phyloP scores from a whole-genome alignment of 2,797 vertebrate genomes.

The Mus spretus region DNA sequence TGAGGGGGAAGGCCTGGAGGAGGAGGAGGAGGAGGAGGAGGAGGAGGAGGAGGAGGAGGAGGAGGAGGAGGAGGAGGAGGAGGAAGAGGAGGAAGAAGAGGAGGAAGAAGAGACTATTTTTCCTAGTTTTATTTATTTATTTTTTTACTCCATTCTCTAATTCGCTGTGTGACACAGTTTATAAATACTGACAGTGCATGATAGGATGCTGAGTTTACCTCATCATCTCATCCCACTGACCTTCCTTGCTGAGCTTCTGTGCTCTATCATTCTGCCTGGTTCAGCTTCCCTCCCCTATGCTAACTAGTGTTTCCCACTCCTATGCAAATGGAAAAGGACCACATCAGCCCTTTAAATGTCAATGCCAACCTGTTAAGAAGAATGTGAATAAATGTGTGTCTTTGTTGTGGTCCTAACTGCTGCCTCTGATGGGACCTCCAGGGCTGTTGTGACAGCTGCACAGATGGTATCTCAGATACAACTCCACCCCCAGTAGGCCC shows the following conservation, averaged over 20 bases:
- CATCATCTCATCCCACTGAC: neutral
- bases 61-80: rapidly evolving
- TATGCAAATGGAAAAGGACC: neutral
- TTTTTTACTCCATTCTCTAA: neutral
- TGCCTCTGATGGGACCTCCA: neutral
- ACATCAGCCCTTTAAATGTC: slow-evolving; percentile 46
- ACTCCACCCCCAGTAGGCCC: neutral
- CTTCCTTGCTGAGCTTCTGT: rapidly evolving
- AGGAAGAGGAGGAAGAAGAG: neutral
- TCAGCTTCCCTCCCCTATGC: neutral
- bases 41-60: neutral
- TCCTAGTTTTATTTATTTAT: neutral
- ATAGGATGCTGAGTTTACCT: neutral
- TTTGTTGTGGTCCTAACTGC: neutral
- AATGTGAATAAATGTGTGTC: neutral
- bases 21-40: neutral
- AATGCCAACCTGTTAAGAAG: slow-evolving; percentile 25
- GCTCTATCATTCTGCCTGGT: neutral
- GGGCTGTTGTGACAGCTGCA: neutral
- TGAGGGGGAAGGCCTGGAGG: too few species aligned
- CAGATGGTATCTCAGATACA: slow-evolving; percentile 14
- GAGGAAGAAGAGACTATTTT: neutral
- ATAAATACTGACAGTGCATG: neutral
- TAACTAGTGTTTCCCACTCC: neutral
- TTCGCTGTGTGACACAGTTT: neutral